Evolutionary conservation across 1,140 invertebrate genomes (phyloP), one percentile per base, ranked within the genome.

Genomic region (Pomacea maculata): DNA sequence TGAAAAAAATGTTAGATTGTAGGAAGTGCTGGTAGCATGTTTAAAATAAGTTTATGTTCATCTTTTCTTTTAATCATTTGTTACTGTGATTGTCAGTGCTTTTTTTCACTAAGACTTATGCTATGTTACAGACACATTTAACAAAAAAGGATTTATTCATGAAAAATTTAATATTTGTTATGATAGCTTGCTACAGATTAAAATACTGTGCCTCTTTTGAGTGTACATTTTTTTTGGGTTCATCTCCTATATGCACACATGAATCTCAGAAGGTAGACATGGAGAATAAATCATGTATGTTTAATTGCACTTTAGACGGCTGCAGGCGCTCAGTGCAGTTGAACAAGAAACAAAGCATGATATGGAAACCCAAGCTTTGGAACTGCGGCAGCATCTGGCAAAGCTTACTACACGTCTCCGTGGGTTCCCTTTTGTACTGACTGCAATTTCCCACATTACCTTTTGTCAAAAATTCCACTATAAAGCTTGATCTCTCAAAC

Each of bases 341-440:
- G 87, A 89, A 68, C 75, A 85, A 70, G 83, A 87, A 21, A 86
- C 70, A 14, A 85, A 85, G 61, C 73, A 76, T 12, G 86, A 88
- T 21, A 82, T 88, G 75, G 88, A 89, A 67, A 57, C 87, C 54
- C 83, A 87, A 54, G 88, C 85, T 29, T 82, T 84, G n/a, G 86
- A 87, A 71, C 83, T 89, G 17, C 77, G 85, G 64, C 78, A 85
- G 75, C 85, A 88, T 78, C 75, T 89, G 34, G 83, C 83, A 34
- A 85, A 85, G 79, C 71, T 88, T 29, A 80, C 86, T 15, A 21
- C 83, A 61, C 84, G 86, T 82, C 84, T 87, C 45, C 86, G 88
- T 89, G 85, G 79, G 86, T 83, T 64, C 29, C 61, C 57, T 61
- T 17, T 61, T 61, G 57, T 61, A 17, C 57, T 61, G 57, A 61